Evolutionary conservation across 2,888 invertebrate species (phyloP).

Genomic region (Lepidochitona cinerea): DNA sequence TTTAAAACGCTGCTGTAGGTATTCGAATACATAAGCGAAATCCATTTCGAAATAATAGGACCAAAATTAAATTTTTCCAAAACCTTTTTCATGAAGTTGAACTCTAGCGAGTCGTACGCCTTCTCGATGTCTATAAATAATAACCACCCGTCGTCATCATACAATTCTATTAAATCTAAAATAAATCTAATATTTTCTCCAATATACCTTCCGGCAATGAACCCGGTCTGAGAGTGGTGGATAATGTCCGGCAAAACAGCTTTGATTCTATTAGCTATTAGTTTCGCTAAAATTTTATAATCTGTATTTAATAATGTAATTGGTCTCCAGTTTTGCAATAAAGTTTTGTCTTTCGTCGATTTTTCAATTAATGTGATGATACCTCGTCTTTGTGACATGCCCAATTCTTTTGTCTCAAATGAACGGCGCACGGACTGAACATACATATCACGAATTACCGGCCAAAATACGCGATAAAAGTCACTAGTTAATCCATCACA

Average conservation of each 20-base stretch:
- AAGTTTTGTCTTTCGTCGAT: background rate
- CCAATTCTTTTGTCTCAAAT: background rate
- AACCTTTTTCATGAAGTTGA: background rate
- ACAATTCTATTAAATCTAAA: background rate
- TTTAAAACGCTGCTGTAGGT: background rate
- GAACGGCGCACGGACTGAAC: background rate
- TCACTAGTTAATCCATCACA: background rate
- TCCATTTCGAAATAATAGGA: background rate
- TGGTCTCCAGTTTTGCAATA: background rate
- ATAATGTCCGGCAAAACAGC: too few species aligned
- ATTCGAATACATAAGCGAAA: background rate
- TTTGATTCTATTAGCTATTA: background rate
- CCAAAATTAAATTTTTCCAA: background rate
- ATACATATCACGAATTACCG: background rate
- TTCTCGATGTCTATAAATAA: background rate
- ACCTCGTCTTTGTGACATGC: background rate
- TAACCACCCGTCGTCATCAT: background rate
- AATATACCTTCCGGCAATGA: constrained; percentile 46
- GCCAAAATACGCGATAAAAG: too few species aligned
- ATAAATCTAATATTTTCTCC: background rate
- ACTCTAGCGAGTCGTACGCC: background rate
- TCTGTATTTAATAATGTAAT: too few species aligned
- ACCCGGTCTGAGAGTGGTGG: background rate
- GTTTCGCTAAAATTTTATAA: background rate
- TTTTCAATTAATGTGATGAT: background rate